Evolutionary conservation across 2,797 vertebrate genomes (phyloP), one percentile per base, ranked within the genome.

Genomic region (Calcarius lapponicus): DNA sequence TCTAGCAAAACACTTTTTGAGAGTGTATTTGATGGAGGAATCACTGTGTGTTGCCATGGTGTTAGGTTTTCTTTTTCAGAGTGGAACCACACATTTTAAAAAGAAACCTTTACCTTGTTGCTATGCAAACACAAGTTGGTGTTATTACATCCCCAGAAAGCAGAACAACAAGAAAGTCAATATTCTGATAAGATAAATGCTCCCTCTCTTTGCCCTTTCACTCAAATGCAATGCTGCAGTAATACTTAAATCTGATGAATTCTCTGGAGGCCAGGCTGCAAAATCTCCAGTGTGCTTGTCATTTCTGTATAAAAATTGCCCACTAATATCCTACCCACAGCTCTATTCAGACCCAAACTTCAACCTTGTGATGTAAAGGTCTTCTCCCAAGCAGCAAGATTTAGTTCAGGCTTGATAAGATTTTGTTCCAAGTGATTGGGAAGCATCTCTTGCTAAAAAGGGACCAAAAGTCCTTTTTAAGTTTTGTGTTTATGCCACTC

Each of bases 1-100:
- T 80, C 64, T 76, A 45, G 36, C 51, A 76, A 65, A 89, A 45
- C 64, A 71, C 28, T 93, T 92, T 82, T n/a, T 60, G 29, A 73
- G 57, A 82, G 62, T 69, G 2, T 50, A 57, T 93, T 88, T 91
- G 92, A 95, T 67, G 31, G 56, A 96, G 90, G 67, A 96, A 95
- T 88, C 83, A 62, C 73, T 91, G 20, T 81, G 74, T 84, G 91
- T 96, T 96, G 83, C 96, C 91, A 94, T 95, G 95, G 94, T 93
- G 88, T 93, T 80, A 28, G 40, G 64, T 28, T 95, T 91, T 86
- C 64, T 28, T 92, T 95, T 92, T 70, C 76, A 48, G 73, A 85
- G 38, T 36, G 90, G 57, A 93, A 72, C 38, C 67, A 86, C 38
- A 53, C 45, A 67, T 93, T 96, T 73, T 28, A 79, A 93, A 88